Evolutionary conservation across 2,113 vertebrate genomes (phyloP).

Genomic region (Rutilus rutilus): DNA sequence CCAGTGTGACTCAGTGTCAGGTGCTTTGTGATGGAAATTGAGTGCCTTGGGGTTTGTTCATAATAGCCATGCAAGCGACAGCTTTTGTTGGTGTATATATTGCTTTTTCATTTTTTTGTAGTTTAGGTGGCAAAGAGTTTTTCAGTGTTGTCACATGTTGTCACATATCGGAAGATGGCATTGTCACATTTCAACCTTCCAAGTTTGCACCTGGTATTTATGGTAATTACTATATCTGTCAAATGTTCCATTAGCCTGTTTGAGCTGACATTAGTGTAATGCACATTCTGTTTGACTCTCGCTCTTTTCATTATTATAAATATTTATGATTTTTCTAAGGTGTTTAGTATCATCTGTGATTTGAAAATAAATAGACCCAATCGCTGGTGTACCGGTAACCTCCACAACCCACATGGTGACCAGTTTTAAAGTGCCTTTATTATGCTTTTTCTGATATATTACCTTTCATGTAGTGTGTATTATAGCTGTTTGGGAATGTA

Average conservation of each 20-base stretch:
- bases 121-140: background rate
- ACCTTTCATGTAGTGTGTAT: too few relatives aligned
- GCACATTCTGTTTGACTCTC: conserved; percentile 25
- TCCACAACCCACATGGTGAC: background rate
- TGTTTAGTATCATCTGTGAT: background rate
- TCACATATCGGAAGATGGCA: conserved; percentile 42
- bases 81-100: conserved; percentile 35
- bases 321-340: background rate
- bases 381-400: background rate
- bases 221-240: conserved; percentile 61
- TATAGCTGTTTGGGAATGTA: too few relatives aligned
- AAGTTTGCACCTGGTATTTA: conserved; percentile 60
- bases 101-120: conserved; percentile 31
- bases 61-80: conserved; percentile 10
- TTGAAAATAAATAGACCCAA: background rate
- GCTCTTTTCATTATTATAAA: background rate
- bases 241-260: conserved; percentile 61
- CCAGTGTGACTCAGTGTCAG: conserved; percentile 33
- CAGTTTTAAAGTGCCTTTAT: background rate
- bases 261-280: conserved; percentile 40
- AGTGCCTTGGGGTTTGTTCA: conserved; percentile 13
- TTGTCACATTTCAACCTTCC: conserved; percentile 62
- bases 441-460: too few relatives aligned
- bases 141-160: background rate
- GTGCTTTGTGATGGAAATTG: conserved; percentile 46